phyloP scores from a whole-genome alignment of 2,888 invertebrate species.

The Tenodera sinensis region DNA sequence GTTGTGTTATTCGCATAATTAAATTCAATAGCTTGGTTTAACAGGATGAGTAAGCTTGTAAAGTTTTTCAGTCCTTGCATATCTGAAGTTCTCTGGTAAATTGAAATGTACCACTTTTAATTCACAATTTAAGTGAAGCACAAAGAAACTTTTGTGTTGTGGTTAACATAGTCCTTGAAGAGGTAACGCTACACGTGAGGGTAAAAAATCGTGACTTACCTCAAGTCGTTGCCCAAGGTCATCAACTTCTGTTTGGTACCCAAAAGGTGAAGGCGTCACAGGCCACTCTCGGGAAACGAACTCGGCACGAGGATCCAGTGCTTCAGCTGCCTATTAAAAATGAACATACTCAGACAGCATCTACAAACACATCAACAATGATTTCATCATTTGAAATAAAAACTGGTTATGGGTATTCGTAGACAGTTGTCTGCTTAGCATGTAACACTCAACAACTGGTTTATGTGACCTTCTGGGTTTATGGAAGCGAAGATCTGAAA shows the following conservation, averaged over 20 bases:
- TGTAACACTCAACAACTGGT: background rate
- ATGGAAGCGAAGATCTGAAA: background rate
- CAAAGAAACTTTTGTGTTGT: background rate
- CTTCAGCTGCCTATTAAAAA: background rate
- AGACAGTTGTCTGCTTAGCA: background rate
- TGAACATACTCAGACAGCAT: background rate
- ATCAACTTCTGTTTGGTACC: background rate
- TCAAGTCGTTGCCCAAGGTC: background rate
- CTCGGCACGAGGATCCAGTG: background rate
- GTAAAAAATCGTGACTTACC: background rate
- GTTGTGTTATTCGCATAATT: no score
- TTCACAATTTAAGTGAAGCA: background rate
- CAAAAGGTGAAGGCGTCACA: background rate
- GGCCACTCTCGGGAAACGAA: background rate
- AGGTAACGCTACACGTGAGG: background rate
- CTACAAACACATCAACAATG: background rate
- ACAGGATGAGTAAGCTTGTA: no score
- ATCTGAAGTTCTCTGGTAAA: no score
- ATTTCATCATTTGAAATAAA: background rate
- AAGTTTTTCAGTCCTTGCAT: no score
- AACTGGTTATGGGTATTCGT: background rate
- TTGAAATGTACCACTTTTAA: background rate
- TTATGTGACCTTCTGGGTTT: background rate
- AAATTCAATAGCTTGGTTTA: no score
- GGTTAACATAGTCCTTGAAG: background rate